Base-by-base conservation (phyloP, 2,113 vertebrate genomes). In the Sphaerodactylus townsendi region DNA sequence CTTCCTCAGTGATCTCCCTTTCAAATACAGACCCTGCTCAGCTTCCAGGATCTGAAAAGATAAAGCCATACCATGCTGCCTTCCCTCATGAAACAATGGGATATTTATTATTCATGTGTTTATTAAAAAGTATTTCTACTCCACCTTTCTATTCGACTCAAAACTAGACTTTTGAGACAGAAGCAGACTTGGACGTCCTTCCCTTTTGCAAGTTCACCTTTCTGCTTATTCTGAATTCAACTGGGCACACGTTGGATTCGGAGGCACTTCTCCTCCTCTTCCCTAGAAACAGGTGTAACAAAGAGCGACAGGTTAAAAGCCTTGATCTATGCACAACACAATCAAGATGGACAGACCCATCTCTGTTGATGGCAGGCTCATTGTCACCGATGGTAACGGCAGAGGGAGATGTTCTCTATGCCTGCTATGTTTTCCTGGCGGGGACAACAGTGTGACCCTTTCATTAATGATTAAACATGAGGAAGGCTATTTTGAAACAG, bases 401-500 rank as follows among this genome's bases (percentile, higher is more conserved):
- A 7, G 39, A 44, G 41, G 73, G 82, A 77, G 11, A 23, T 50
- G 13, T 59, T 70, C 39, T 69, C 37, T 78, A n/a, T 82, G 72
- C 80, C 39, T 76, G 35, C 46, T 17, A 10, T 25, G 14, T 3
- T 69, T 80, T 48, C 33, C 50, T 62, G 64, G 50, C 66, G 41
- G 46, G 72, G 77, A 77, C 71, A 62, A 30, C 82, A 64, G 73
- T 0, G 2, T 78, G 86, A 88, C 81, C 82, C 70, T 84, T 85
- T 89, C 76, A 82, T 91, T 87, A 89, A 94, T 83, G 88, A 94
- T 89, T 92, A 78, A 83, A 37, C 83, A 83, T 19, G 62, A 2
- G 65, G 17, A 19, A 59, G 74, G 80, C 74, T 88, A 88, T 90
- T 90, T 88, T 86, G 84, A 82, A 92, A 75, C 21, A 85, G 39